A percentile compares a stretch with the other conserved stretches of the same genome.
phyloP scores from a whole-genome alignment of 2,888 invertebrate genomes.

The Hanleya hanleyi region DNA sequence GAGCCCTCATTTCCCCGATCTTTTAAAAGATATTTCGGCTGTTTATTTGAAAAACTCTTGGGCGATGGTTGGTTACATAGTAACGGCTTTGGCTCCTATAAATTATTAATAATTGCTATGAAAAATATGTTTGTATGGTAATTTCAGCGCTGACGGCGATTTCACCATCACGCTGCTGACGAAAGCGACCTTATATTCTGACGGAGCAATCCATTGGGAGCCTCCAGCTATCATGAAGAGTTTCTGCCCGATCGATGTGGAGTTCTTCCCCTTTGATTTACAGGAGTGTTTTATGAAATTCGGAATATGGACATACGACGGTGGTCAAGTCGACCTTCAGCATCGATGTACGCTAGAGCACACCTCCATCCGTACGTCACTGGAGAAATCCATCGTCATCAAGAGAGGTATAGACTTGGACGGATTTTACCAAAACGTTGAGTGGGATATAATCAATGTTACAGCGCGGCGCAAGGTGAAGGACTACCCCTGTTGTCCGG shows the following conservation, averaged over 20 bases:
- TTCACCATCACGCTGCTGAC: conserved; percentile 97
- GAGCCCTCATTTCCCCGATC: too few relatives aligned
- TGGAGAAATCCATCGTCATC: conserved; percentile 48
- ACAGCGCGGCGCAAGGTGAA: conserved; percentile 72
- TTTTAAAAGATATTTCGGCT: too few relatives aligned
- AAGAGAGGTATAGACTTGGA: conserved; percentile 69
- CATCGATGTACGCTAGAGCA: conserved; percentile 47
- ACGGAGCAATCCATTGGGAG: conserved; percentile 95
- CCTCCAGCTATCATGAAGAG: conserved; percentile 99
- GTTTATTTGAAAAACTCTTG: too few relatives aligned
- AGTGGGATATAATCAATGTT: conserved; percentile 78
- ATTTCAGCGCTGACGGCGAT: conserved; percentile 94
- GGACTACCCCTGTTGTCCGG: conserved; percentile 76
- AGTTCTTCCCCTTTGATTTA: conserved; percentile 77
- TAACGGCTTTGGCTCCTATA: too few relatives aligned
- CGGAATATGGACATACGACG: conserved; percentile 82
- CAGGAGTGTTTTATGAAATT: conserved; percentile 98
- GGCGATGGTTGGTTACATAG: too few relatives aligned
- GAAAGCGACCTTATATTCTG: conserved; percentile 93
- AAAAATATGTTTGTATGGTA: too few relatives aligned
- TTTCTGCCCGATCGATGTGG: conserved; percentile 75
- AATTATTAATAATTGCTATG: too few relatives aligned
- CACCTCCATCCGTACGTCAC: not conserved
- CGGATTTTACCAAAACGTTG: conserved; percentile 70
- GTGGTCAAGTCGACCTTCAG: conserved; percentile 59